Base-by-base conservation (phyloP, 2,113 vertebrate species). In the Catharus fuscescens region DNA sequence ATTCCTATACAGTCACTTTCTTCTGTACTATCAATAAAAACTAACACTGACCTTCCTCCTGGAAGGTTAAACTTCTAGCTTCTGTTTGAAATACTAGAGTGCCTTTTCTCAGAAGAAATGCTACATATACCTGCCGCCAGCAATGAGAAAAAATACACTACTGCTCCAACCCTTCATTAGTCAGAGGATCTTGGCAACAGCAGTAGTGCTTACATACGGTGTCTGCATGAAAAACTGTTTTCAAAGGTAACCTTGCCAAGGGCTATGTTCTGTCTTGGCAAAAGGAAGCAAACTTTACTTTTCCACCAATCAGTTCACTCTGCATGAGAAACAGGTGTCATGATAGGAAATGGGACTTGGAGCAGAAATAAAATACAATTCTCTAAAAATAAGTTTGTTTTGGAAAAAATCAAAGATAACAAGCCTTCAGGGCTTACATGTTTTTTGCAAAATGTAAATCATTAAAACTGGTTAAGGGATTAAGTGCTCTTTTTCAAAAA, bases 191-290 rank as follows among this genome's bases (percentile, higher is more conserved):
- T 95, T 97, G 98, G 97, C 97, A 98, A 97, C 86, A 95, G 95
- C 93, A 94, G 92, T 65, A 95, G 87, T 82, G 84, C 96, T 97
- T 94, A 96, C 96, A 93, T 45, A 98, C 25, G 1, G 83, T 81
- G 96, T 96, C 97, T 98, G 97, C 97, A 98, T 97, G 98, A 98
- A 97, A 98, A 98, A 97, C 94, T 96, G 88, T 93, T 98, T 98
- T 98, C 98, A 98, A 98, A 98, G 96, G 88, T 98, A 98, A 98
- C 98, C 98, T 98, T 98, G 98, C 98, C 98, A 98, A 97, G 96
- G 97, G 98, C 97, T 98, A 97, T 96, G 96, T 96, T 98, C 95
- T 83, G 56, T 97, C 97, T 98, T 98, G 98, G 98, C 97, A 97
- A 97, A 98, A 98, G 90, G 88, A 97, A 97, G 92, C 90, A 97